Evolutionary conservation across 2,797 vertebrate genomes (phyloP).

Genomic region (Falco peregrinus): DNA sequence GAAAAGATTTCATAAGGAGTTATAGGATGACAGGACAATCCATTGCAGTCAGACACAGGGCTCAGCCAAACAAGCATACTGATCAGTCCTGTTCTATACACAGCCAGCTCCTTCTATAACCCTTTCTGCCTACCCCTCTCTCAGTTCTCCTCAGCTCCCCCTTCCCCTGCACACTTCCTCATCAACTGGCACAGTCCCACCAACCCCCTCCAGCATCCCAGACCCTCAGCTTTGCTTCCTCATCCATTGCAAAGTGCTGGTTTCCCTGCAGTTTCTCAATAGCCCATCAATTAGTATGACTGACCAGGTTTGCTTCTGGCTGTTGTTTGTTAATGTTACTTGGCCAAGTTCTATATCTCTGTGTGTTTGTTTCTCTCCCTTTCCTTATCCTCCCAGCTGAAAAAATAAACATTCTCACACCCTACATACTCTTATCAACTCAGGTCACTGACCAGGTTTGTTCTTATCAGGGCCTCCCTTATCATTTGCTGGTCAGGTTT

Average conservation of each 20-base stretch:
- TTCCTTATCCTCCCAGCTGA: neutral
- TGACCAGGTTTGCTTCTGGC: neutral
- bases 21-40: neutral
- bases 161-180: neutral
- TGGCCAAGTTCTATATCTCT: neutral
- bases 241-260: neutral
- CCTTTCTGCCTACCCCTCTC: fast-evolving
- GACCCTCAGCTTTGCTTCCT: neutral
- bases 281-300: neutral
- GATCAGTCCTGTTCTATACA: neutral
- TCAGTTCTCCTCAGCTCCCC: fast-evolving
- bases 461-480: neutral
- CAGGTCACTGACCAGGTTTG: neutral
- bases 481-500: neutral
- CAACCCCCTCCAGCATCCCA: neutral
- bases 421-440: neutral
- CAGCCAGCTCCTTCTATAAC: neutral
- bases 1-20: neutral
- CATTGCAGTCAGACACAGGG: neutral
- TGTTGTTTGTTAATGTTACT: neutral
- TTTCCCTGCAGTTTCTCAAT: neutral
- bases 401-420: neutral
- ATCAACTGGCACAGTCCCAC: neutral
- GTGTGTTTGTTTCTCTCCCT: neutral
- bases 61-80: neutral